phyloP scores from a whole-genome alignment of 2,888 invertebrate species.

The Gryllus longicercus region DNA sequence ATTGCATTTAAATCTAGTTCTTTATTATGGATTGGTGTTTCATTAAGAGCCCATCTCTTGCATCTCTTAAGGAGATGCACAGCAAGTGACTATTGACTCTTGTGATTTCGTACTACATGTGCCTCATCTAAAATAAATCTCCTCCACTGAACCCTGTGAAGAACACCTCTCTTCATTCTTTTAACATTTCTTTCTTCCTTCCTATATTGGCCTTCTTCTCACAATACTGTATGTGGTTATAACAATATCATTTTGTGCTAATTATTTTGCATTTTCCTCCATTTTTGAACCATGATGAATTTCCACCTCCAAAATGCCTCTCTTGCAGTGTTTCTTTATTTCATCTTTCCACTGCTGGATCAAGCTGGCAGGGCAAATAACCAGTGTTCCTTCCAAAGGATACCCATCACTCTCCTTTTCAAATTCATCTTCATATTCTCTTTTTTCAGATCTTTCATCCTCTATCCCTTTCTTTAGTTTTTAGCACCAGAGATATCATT shows the following conservation, averaged over 20 bases:
- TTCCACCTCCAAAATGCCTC: constrained; percentile 60
- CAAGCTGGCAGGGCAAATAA: constrained; percentile 89
- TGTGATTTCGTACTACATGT: constrained; percentile 85
- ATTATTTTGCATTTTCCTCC: constrained; percentile 58
- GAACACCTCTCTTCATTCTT: constrained; percentile 47
- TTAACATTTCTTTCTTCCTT: neutral
- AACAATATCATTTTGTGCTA: constrained; percentile 75
- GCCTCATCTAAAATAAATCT: constrained; percentile 91
- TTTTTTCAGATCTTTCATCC: neutral
- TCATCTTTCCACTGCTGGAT: constrained; percentile 88
- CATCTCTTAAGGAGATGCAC: constrained; percentile 62
- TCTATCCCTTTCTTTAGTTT: constrained; percentile 44
- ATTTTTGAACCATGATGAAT: constrained; percentile 81
- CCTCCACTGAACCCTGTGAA: constrained; percentile 74
- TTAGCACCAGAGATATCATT: constrained; percentile 71
- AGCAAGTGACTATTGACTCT: constrained; percentile 57
- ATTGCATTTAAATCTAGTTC: constrained; percentile 77
- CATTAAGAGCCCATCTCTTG: constrained; percentile 82
- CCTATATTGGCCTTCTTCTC: constrained; percentile 48
- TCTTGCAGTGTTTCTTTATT: constrained; percentile 60
- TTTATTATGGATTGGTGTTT: constrained; percentile 94
- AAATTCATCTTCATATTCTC: constrained; percentile 45
- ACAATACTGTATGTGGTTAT: constrained; percentile 84
- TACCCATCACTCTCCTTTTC: constrained; percentile 35
- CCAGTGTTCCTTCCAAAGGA: constrained; percentile 67